phyloP scores from a whole-genome alignment of 2,113 vertebrate species.

The Macrotus californicus region DNA sequence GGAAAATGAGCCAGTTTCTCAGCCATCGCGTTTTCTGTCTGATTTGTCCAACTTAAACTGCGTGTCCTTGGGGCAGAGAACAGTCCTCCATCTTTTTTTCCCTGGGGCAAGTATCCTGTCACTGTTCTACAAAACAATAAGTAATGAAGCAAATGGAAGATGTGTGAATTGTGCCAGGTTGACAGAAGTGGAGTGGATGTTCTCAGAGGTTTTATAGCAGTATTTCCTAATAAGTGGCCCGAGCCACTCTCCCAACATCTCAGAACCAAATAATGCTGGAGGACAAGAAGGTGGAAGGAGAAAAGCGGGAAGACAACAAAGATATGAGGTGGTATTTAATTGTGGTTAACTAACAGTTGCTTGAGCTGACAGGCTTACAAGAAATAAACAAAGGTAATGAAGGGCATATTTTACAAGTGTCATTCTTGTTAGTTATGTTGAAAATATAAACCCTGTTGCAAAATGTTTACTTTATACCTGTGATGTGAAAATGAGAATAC shows the following conservation, averaged over 20 bases:
- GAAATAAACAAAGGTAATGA: not conserved
- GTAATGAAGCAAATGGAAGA: conserved; percentile 53
- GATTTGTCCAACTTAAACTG: conserved; percentile 54
- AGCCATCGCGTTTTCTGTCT: conserved; percentile 54
- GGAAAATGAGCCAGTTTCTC: conserved; percentile 36
- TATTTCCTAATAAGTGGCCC: not conserved
- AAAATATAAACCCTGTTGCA: not conserved
- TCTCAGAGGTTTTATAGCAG: not conserved
- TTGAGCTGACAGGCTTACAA: not conserved
- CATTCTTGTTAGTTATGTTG: not conserved
- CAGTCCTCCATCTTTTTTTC: not conserved
- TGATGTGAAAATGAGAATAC: not conserved
- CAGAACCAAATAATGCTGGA: not conserved
- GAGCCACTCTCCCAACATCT: not conserved
- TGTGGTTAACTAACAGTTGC: not conserved
- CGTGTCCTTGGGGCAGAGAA: conserved; percentile 34
- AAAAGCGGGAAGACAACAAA: not conserved
- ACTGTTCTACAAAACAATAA: conserved; percentile 52
- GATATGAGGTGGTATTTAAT: not conserved
- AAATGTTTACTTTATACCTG: not conserved
- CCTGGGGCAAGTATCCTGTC: conserved; percentile 24
- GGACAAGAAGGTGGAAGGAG: not conserved
- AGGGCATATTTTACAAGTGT: not conserved
- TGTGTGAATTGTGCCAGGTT: not conserved
- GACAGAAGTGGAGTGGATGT: conserved; percentile 5